These are phyloP conservation scores for Amniataba percoides DNA, from an alignment of 2,797 vertebrate species.

Conservation along the genomic window DNA sequence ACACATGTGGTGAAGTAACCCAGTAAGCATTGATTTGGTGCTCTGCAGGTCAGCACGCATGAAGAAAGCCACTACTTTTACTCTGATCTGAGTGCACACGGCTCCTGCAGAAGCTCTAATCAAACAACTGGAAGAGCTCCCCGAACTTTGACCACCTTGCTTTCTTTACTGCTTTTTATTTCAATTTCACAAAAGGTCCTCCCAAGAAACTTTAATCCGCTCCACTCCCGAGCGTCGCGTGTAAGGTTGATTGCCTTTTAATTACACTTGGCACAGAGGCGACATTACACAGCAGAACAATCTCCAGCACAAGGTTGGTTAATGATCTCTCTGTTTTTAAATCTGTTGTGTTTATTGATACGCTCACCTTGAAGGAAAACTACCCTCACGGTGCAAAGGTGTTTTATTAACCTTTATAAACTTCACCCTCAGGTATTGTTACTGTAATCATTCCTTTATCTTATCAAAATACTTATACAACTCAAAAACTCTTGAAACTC, in stretches of 20 bases:
- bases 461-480: conserved; percentile 2
- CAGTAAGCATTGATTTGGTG: background rate
- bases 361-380: background rate
- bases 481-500: background rate
- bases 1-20: background rate
- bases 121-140: conserved; percentile 8
- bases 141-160: conserved; percentile 39
- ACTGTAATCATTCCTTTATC: background rate
- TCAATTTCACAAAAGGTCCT: conserved; percentile 32
- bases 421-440: background rate
- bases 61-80: background rate
- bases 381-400: background rate
- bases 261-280: conserved; percentile 44
- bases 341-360: background rate
- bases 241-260: conserved; percentile 53
- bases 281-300: conserved; percentile 34
- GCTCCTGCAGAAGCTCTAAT: conserved; percentile 4
- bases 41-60: background rate
- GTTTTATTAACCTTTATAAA: background rate
- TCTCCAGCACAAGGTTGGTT: conserved; percentile 11
- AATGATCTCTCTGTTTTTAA: conserved; percentile 9
- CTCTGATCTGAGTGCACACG: background rate
- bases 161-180: conserved; percentile 15
- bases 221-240: conserved; percentile 7
- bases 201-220: conserved; percentile 25